Base-by-base conservation (phyloP, 2,888 invertebrate species). In the Tipula lateralis region DNA sequence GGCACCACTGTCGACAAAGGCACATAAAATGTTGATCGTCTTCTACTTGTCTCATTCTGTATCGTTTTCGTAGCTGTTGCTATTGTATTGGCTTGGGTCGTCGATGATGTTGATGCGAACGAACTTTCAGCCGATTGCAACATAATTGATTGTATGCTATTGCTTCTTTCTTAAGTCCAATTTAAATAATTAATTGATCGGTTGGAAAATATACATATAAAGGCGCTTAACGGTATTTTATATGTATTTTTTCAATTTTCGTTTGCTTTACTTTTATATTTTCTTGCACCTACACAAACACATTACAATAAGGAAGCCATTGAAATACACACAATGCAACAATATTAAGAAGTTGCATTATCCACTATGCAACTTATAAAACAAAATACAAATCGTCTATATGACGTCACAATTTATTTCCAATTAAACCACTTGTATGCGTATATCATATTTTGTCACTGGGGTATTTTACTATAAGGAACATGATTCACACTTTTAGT, bases 11-110 rank as follows among this genome's bases (percentile, higher is more conserved):
- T 34, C 12, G 81, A 29, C 87, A 95, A 91, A 86, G 95, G 93
- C 86, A 95, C 94, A 90, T 95, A 95, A 90, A 95, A 95, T 86
- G 94, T 94, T 84, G 95, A 95, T 86, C 95, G 92, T 85, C 95
- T 92, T 84, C 93, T 91, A 86, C 91, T 88, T 86, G 91, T 90
- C 84, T 93, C 93, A 29, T 84, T 36, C 83, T 87, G 86, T 66
- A 24, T 66, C 24, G 66, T 24, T 9, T 66, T 66, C 24, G 66
- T 66, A 24, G 66, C 4, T 19, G 87, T 85, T 30, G 86, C 80
- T 87, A 50, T 87, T 50, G 86, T 66, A 16, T 84, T 87, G 88
- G 83, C 86, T 87, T 16, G 87, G 87, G 85, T 86, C 88, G 86
- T 88, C 88, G 84, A 87, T 88, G 86, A 85, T 87, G 86, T 86